These are phyloP conservation scores for Timema podura DNA, from an alignment of 2,888 invertebrate genomes.

Conservation along the genomic window DNA sequence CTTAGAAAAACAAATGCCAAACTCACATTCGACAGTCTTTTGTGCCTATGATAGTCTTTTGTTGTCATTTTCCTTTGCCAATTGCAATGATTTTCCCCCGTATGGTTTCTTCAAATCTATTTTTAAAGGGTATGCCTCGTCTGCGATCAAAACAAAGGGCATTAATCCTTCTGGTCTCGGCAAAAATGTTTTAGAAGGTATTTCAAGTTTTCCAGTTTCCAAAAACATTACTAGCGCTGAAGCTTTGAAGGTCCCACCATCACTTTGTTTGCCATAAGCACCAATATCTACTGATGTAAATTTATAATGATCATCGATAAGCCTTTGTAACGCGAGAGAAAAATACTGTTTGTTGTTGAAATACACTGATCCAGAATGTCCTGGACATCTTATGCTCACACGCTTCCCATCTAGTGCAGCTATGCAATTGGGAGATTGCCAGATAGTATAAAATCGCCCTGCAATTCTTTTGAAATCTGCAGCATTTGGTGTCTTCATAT, in stretches of 20 bases:
- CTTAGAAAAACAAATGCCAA: slow-evolving; percentile 24
- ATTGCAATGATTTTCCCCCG: neutral
- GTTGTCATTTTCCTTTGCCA: slow-evolving; percentile 14
- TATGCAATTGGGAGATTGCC: too few relatives aligned
- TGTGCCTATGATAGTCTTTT: slow-evolving; percentile 21
- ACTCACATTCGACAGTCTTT: slow-evolving; percentile 24
- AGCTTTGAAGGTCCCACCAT: neutral
- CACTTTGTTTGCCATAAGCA: neutral
- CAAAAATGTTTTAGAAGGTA: neutral
- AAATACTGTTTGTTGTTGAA: too few relatives aligned
- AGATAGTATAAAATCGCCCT: too few relatives aligned
- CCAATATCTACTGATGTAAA: neutral
- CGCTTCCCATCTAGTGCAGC: too few relatives aligned
- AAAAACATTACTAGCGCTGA: neutral
- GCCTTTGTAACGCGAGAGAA: neutral
- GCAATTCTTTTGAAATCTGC: too few relatives aligned
- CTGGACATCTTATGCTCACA: too few relatives aligned
- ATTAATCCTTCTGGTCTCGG: neutral
- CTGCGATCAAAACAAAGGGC: slow-evolving; percentile 22
- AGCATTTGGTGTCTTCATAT: too few relatives aligned
- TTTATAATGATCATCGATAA: neutral
- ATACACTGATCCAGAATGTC: too few relatives aligned
- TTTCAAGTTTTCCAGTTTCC: neutral
- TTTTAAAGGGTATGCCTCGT: slow-evolving; percentile 21
- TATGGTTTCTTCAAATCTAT: slow-evolving; percentile 6